These are phyloP conservation scores for Stichopus horrens DNA, from an alignment of 53 echinoderm and acorn worm species.

Conservation along the genomic window DNA sequence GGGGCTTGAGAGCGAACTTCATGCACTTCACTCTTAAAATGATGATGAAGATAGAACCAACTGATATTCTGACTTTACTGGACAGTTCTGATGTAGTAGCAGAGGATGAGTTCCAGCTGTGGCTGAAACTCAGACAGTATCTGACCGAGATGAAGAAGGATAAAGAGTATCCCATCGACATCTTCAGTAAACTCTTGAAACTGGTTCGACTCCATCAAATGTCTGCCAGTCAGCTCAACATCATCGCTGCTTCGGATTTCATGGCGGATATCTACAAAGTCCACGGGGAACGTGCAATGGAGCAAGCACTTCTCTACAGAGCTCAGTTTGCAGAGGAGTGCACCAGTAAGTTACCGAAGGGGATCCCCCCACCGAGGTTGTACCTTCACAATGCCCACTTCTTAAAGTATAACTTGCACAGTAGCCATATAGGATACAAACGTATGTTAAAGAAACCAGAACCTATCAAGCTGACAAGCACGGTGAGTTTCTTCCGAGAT, in stretches of 20 bases:
- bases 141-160: conserved; percentile 18
- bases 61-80: conserved; percentile 24
- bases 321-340: conserved; percentile 52
- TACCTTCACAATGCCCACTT: conserved; percentile 47
- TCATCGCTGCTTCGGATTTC: conserved; percentile 22
- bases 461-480: conserved; percentile 32
- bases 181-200: conserved; percentile 14
- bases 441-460: conserved; percentile 42
- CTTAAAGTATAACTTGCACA: conserved; percentile 39
- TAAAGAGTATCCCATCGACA: background rate
- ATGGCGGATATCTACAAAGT: conserved; percentile 36
- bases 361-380: conserved; percentile 35
- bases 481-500: conserved; percentile 41
- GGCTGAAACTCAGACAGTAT: conserved; percentile 9
- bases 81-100: conserved; percentile 45
- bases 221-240: conserved; percentile 44
- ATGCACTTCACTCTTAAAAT: conserved; percentile 25
- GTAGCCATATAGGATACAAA: conserved; percentile 39
- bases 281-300: conserved; percentile 34
- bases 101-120: conserved; percentile 47
- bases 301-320: conserved; percentile 34
- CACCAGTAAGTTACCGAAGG: conserved; percentile 48
- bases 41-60: conserved; percentile 12
- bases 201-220: conserved; percentile 44
- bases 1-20: conserved; percentile 38